Conservation (phyloP, 1,140 invertebrate species). For the Anoplolepis gracilipes region DNA sequence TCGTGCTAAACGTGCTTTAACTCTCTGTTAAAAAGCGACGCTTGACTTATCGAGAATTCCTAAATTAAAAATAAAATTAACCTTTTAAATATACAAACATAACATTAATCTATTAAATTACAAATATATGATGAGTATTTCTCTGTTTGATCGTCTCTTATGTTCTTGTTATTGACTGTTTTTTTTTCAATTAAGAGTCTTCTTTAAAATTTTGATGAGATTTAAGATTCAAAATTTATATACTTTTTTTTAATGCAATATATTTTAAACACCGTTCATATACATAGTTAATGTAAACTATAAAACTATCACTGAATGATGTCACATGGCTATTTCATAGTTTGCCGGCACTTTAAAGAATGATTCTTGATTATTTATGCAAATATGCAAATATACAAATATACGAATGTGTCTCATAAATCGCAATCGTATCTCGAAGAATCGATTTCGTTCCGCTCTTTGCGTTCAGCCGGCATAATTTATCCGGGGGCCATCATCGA, state of each 20-base stretch:
- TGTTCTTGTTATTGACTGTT: no score
- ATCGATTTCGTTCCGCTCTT: constrained; percentile 18
- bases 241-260: not conserved
- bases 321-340: not conserved
- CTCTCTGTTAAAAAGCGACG: not conserved
- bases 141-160: no score
- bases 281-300: not conserved
- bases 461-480: not conserved
- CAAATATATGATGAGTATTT: no score
- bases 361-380: not conserved
- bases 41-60: not conserved
- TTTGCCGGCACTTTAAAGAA: not conserved
- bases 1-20: not conserved
- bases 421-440: not conserved
- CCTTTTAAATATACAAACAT: no score
- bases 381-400: not conserved
- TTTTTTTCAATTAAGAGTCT: not conserved
- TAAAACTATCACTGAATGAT: not conserved
- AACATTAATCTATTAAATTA: no score
- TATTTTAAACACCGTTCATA: not conserved
- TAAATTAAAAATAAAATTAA: no score
- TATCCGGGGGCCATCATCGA: constrained; percentile 28
- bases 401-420: not conserved
- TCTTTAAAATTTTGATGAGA: not conserved
- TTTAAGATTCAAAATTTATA: not conserved